These are phyloP conservation scores for Ctenopoma kingsleyae DNA, from an alignment of 2,797 vertebrate species.

Conservation along the genomic window DNA sequence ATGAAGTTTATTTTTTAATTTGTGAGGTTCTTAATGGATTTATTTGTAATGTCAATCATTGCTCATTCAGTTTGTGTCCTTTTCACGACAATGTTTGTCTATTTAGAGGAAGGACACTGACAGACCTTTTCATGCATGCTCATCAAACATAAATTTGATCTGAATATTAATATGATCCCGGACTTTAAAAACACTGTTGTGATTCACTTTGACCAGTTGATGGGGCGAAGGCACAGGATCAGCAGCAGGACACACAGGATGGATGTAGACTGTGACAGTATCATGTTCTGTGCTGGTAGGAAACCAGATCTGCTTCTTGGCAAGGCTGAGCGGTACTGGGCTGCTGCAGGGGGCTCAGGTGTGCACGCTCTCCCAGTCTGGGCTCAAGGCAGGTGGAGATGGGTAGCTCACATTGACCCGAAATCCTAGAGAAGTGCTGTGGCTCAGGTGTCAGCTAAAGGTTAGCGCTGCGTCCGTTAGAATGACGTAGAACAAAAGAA, in stretches of 20 bases:
- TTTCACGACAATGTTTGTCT: slow-evolving; percentile 10
- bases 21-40: neutral
- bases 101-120: slow-evolving; percentile 21
- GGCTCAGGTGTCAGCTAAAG: slow-evolving; percentile 80
- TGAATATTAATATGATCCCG: slow-evolving; percentile 35
- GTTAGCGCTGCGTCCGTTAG: slow-evolving; percentile 73
- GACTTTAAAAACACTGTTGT: slow-evolving; percentile 28
- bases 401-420: slow-evolving; percentile 74
- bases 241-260: slow-evolving; percentile 52
- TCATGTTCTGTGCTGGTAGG: slow-evolving; percentile 72
- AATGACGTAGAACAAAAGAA: slow-evolving; percentile 79
- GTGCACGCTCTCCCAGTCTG: slow-evolving; percentile 66
- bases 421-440: slow-evolving; percentile 74
- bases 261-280: slow-evolving; percentile 56
- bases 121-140: neutral
- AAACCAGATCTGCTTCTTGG: slow-evolving; percentile 76
- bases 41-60: neutral
- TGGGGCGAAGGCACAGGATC: slow-evolving; percentile 55
- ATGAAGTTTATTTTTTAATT: neutral
- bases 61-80: neutral
- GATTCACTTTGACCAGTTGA: slow-evolving; percentile 27
- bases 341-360: slow-evolving; percentile 76
- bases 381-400: slow-evolving; percentile 62
- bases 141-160: slow-evolving; percentile 39
- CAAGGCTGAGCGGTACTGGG: slow-evolving; percentile 70